Percentiles rank a stretch among this genome's conserved stretches.
These are phyloP conservation scores for Scalopus aquaticus DNA, from an alignment of 2,113 vertebrate species.

Conservation along the genomic window DNA sequence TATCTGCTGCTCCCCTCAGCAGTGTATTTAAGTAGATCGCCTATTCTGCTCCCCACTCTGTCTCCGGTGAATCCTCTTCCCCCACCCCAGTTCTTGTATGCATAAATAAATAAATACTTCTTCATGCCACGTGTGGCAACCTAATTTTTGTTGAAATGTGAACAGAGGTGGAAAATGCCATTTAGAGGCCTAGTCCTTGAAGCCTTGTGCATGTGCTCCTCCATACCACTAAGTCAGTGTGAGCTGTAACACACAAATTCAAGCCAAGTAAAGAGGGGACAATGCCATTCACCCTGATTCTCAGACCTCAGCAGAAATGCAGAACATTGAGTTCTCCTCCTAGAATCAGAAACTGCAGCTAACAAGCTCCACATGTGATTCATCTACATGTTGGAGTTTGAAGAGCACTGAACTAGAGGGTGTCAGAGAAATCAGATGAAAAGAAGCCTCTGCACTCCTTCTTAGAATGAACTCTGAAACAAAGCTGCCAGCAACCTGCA, in stretches of 20 bases:
- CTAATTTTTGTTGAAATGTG: not conserved
- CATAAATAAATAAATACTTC: no score
- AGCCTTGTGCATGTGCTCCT: fast-evolving
- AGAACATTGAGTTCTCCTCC: not conserved
- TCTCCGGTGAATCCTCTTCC: no score
- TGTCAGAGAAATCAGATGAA: not conserved
- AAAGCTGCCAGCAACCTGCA: not conserved
- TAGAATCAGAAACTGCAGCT: not conserved
- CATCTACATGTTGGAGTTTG: not conserved
- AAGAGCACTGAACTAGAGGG: not conserved
- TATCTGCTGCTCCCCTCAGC: no score
- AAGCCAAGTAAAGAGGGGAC: not conserved
- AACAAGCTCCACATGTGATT: not conserved
- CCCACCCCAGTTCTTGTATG: no score
- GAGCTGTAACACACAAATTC: not conserved
- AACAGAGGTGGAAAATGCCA: not conserved
- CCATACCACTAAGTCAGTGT: fast-evolving
- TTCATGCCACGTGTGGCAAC: not conserved
- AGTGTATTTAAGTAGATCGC: no score
- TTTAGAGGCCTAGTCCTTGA: not conserved
- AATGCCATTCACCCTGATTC: not conserved
- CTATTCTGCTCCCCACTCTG: no score
- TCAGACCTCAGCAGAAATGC: not conserved
- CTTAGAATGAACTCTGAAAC: not conserved
- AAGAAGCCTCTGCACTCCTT: not conserved